phyloP scores from a whole-genome alignment of 2,797 vertebrate genomes.

The Sebastes itinus region DNA sequence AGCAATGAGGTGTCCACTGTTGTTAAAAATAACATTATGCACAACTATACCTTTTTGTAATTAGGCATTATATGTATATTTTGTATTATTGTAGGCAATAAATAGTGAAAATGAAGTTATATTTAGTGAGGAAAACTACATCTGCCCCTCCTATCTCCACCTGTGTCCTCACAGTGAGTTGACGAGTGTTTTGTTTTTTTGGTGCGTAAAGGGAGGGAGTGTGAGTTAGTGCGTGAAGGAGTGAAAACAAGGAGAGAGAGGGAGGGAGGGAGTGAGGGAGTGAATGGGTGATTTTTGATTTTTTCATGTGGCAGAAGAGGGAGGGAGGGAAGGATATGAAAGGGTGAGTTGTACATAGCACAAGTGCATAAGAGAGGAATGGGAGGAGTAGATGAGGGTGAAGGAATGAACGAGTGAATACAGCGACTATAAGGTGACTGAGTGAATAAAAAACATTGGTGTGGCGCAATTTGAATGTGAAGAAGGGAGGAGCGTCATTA shows the following conservation, averaged over 20 bases:
- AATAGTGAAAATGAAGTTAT: neutral
- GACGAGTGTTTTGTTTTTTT: slow-evolving; percentile 6
- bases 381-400: slow-evolving; percentile 1
- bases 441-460: neutral
- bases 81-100: neutral
- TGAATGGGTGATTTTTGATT: slow-evolving; percentile 9
- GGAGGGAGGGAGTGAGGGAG: too few species aligned
- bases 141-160: slow-evolving; percentile 7
- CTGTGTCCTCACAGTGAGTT: slow-evolving; percentile 34
- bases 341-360: slow-evolving; percentile 23
- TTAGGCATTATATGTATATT: neutral
- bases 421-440: neutral
- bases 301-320: slow-evolving; percentile 5
- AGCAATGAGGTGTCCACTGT: neutral
- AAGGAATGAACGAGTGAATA: slow-evolving; percentile 16
- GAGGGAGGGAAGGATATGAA: slow-evolving; percentile 18
- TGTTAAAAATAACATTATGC: neutral
- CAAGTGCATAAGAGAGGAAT: slow-evolving; percentile 5
- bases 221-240: slow-evolving; percentile 22
- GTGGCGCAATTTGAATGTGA: neutral
- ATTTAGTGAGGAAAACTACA: neutral
- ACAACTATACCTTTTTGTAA: neutral
- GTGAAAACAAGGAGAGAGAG: slow-evolving; percentile 5
- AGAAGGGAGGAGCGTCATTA: neutral
- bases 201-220: neutral